Conservation (phyloP, 2,888 invertebrate species). For the Sinentomon sp. region DNA sequence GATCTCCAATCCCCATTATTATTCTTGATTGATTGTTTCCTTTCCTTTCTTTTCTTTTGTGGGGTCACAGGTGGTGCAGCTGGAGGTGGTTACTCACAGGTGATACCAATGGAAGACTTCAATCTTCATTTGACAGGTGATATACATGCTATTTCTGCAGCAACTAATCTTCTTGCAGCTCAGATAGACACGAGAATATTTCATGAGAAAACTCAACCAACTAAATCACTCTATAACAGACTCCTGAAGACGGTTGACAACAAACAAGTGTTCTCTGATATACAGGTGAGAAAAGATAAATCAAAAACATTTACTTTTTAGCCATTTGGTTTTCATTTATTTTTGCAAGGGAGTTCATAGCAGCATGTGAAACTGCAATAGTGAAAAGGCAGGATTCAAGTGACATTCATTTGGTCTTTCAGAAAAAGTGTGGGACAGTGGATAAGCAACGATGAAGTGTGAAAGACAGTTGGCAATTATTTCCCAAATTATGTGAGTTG, state of each 20-base stretch:
- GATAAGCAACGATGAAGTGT: too few relatives aligned
- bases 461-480: too few relatives aligned
- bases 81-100: constrained; percentile 85
- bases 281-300: constrained; percentile 59
- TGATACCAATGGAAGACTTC: constrained; percentile 98
- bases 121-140: constrained; percentile 94
- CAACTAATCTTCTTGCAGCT: constrained; percentile 90
- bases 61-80: constrained; percentile 56
- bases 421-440: too few relatives aligned
- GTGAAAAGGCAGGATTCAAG: too few relatives aligned
- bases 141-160: constrained; percentile 93
- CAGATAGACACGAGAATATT: constrained; percentile 89
- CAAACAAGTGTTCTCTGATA: constrained; percentile 48
- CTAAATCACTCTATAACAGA: constrained; percentile 54
- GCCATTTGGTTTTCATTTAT: too few relatives aligned
- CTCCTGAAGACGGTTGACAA: constrained; percentile 65
- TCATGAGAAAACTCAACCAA: constrained; percentile 79
- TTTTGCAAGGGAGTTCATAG: too few relatives aligned
- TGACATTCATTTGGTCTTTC: too few relatives aligned
- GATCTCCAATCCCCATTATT: not conserved
- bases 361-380: too few relatives aligned
- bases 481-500: too few relatives aligned
- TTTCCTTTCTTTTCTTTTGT: not conserved
- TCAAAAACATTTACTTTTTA: too few relatives aligned
- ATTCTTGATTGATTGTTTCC: constrained; percentile 1